Conservation (phyloP, 1,140 invertebrate species). For the Ladona fulva region DNA sequence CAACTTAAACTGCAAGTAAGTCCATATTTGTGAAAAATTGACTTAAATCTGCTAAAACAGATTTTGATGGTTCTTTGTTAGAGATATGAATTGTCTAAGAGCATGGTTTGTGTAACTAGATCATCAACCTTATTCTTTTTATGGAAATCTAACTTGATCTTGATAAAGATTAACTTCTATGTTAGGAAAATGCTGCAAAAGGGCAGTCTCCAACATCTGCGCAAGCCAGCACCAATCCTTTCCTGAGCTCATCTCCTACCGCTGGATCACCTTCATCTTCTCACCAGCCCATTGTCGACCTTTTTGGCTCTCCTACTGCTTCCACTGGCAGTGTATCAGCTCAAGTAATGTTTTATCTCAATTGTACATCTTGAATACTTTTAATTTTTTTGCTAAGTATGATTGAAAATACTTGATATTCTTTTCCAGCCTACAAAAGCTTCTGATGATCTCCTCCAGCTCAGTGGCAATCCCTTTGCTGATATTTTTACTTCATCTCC, state of each 20-base stretch:
- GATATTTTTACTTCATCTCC: slow-evolving; percentile 60
- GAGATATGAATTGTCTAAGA: no score
- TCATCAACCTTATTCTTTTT: no score
- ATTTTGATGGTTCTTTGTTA: no score
- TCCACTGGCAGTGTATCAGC: slow-evolving; percentile 22
- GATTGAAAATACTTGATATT: not conserved
- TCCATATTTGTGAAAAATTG: no score
- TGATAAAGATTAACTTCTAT: no score
- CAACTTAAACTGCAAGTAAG: no score
- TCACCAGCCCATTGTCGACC: slow-evolving; percentile 63
- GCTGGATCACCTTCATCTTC: slow-evolving; percentile 33
- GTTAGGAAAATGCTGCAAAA: slow-evolving; percentile 26
- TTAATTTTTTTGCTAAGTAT: not conserved
- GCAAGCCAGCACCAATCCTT: slow-evolving; percentile 71
- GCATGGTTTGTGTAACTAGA: no score
- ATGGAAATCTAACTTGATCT: no score
- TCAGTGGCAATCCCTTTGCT: slow-evolving; percentile 78
- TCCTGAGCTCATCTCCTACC: slow-evolving; percentile 50
- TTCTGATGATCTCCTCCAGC: slow-evolving; percentile 79
- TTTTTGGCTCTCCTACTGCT: slow-evolving; percentile 56
- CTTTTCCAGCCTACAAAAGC: slow-evolving; percentile 47
- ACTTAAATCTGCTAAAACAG: no score
- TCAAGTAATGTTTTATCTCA: slow-evolving; percentile 24
- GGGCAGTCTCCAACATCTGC: slow-evolving; percentile 42
- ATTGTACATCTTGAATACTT: not conserved